These are phyloP conservation scores for Prolemur simus DNA, from an alignment of 2,113 vertebrate genomes.

Conservation along the genomic window DNA sequence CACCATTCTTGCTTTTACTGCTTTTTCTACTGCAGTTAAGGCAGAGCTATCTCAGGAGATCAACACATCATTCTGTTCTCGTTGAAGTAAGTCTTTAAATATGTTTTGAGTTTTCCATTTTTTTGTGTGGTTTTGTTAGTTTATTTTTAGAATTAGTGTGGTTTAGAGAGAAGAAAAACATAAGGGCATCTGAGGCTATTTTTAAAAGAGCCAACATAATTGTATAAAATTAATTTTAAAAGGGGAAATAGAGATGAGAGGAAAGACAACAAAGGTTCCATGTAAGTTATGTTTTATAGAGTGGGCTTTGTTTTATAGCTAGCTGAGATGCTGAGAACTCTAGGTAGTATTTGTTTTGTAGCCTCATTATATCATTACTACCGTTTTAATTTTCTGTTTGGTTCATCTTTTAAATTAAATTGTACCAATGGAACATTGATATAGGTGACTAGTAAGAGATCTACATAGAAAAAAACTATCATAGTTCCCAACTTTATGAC, in stretches of 20 bases:
- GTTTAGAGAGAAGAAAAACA: not conserved
- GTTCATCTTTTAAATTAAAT: not conserved
- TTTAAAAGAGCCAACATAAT: not conserved
- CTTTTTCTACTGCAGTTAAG: not conserved
- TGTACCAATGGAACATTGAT: not conserved
- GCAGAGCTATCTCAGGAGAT: not conserved
- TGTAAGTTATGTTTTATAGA: not conserved
- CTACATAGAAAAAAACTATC: not conserved
- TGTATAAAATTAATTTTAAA: not conserved
- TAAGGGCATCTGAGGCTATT: not conserved
- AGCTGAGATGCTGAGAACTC: not conserved
- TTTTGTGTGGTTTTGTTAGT: not conserved
- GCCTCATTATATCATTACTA: not conserved
- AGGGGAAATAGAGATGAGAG: not conserved
- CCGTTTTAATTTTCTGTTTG: conserved; percentile 7
- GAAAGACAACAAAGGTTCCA: not conserved
- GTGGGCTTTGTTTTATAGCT: not conserved
- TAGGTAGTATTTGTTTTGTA: not conserved
- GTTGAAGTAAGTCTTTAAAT: not conserved
- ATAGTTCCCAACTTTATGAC: not conserved
- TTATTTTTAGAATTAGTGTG: conserved; percentile 10
- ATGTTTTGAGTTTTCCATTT: not conserved
- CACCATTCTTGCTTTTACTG: not conserved
- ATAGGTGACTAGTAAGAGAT: not conserved
- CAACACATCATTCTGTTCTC: not conserved